Evolutionary conservation across 2,113 vertebrate species (phyloP), one percentile per base, ranked within the genome.

Genomic region (Coregonus clupeaformis): DNA sequence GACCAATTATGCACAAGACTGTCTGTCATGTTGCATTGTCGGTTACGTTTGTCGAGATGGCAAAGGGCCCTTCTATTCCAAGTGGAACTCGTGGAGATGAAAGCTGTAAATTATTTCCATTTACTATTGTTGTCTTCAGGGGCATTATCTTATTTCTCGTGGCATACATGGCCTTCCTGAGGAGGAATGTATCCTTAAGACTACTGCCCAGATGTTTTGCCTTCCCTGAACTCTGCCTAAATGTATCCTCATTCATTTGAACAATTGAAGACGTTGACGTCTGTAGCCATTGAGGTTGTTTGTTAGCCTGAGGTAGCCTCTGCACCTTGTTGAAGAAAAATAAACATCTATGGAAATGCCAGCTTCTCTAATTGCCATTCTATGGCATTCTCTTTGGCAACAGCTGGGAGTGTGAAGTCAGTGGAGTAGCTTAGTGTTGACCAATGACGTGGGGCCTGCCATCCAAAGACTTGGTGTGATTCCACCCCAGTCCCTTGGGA

Each of bases 401-500:
- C 32, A 27, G 64, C 25, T 68, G 30, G 66, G 32, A 42, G 32
- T 13, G 5, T 18, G 29, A 12, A 16, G 13, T 66, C 12, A 13
- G 24, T 25, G 20, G 59, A 62, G 12, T n/a, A 62, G 24, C 22
- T 18, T 11, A 64, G 11, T 64, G 62, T 25, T 29, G 65, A 65
- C 63, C 65, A 36, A 36, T 67, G 65, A 42, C 16, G 29, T 36
- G 29, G 16, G 16, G 9, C 12, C 24, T 27, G 63, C 65, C 5
- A 20, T 67, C 16, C 16, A 5, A 25, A 18, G 29, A 27, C 77
- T 63, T 6, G 66, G 36, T 57, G 29, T 42, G 69, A 78, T 82
- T 79, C 67, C 59, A 67, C 59, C 63, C 77, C 13, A 30, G 64
- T 52, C 74, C 68, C 55, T 59, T 20, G 75, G 64, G 64, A 49